Base-by-base conservation (phyloP, 1,140 invertebrate species). In the Homalodisca vitripennis region DNA sequence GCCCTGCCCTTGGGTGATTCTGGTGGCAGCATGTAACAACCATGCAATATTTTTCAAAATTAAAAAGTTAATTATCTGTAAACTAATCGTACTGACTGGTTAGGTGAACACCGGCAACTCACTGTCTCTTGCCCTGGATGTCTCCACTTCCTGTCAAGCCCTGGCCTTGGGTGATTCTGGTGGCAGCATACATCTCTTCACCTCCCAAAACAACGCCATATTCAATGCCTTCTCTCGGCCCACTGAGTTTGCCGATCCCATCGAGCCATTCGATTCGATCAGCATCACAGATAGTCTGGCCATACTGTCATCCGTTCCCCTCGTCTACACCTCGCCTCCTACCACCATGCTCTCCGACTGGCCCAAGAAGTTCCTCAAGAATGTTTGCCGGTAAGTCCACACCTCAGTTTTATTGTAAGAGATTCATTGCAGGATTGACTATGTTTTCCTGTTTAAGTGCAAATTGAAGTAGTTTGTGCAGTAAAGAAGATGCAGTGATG, bases 161-260 rank as follows among this genome's bases (percentile, higher is more conserved):
- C 83, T 98, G 72, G 89, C 89, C 2, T 95, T 98, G 80, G 95
- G 95, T 1, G 95, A 98, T 79, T 87, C 88, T 65, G 84, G 86
- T 0, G 92, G 92, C 17, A 89, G 88, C 71, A 83, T 95, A 24
- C 90, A 92, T 79, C 80, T 92, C 27, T 92, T 94, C 78, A n/a
- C 85, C 83, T 74, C 86, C 81, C 70, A 86, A 84, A 34, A 82
- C 82, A n/a, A 88, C 86, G 71, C 88, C 85, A 53, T 75, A 12
- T 92, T 92, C 69, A 95, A 94, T 80, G 85, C 86, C 27, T 94
- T 89, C 76, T 92, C 92, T 10, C 85, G 87, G 82, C 87, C 89
- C 55, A 96, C 95, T 26, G 93, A 96, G 79, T 97, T 98, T 81
- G 89, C 93, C 14, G 94, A 97, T 79, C 88, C 89, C 17, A 86